Base-by-base conservation (phyloP, 2,113 vertebrate species). In the Sphyrna mokarran region DNA sequence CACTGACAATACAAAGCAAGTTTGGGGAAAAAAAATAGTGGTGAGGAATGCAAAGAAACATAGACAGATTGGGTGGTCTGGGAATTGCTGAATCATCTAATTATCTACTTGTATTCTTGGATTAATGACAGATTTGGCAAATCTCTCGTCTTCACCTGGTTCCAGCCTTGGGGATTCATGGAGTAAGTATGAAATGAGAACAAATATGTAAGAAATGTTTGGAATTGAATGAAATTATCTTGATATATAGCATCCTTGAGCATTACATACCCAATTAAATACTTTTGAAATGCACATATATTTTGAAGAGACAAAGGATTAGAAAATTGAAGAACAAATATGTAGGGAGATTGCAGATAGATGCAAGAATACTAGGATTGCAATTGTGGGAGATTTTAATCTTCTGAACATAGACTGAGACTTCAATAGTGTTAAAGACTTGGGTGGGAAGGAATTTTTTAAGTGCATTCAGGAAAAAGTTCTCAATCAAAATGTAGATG, bases 101-200 rank as follows among this genome's bases (percentile, higher is more conserved):
- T 90, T 3, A 58, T 29, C 63, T 90, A 16, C 0, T 61, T 61
- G 10, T 16, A 63, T 90, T 90, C 48, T 90, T 29, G 63, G 54
- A 58, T 90, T 90, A 90, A 83, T 90, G 29, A 90, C 87, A 90
- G 87, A 90, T 90, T 90, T 90, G 87, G 26, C 29, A n/a, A 90
- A 63, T 63, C 87, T 90, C 58, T 90, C 87, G 14, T 63, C 54
- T 90, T 63, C 87, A 90, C 29, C 58, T 7, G 9, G 26, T 87
- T 33, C 58, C 54, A 61, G 29, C 18, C 29, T 8, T 11, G 54
- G 87, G 58, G 13, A 0, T 33, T 0, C 26, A 33, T 90, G 87
- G 54, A 2, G 87, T 90, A 90, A 90, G 87, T 90, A 63, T 3
- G 29, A 16, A 63, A 48, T 22, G 40, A 18, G 13, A 40, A 18